phyloP scores from a whole-genome alignment of 2,888 invertebrate species.

The Cerastis rubricosa region DNA sequence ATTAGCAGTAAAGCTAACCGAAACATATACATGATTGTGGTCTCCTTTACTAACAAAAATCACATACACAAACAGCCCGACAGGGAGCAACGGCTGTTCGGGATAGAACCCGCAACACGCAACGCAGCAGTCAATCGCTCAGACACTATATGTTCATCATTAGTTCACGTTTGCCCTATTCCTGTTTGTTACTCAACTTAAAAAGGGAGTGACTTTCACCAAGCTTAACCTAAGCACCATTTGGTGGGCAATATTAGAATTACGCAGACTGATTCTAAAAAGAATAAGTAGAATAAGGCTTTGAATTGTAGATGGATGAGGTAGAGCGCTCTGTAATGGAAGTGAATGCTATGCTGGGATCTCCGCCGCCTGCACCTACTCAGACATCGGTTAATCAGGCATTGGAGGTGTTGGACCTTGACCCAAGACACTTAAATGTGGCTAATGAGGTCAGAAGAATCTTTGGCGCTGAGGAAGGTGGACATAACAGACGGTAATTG shows the following conservation, averaged over 20 bases:
- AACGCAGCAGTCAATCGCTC: too few relatives aligned
- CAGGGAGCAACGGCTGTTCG: too few relatives aligned
- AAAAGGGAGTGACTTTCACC: background rate
- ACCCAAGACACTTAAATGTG: slow-evolving; percentile 71
- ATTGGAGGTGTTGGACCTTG: slow-evolving; percentile 43
- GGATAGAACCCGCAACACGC: background rate
- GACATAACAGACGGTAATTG: slow-evolving; percentile 53
- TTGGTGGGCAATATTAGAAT: background rate
- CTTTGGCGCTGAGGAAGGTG: slow-evolving; percentile 71
- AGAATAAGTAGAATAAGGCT: background rate
- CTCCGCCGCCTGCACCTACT: slow-evolving; percentile 60
- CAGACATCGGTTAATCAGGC: background rate
- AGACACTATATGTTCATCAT: too few relatives aligned
- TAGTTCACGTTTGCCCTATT: too few relatives aligned
- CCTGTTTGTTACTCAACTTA: background rate
- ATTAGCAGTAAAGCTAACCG: too few relatives aligned
- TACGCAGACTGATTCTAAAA: background rate
- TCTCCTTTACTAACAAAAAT: background rate
- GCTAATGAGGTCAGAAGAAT: slow-evolving; percentile 70
- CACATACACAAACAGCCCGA: background rate
- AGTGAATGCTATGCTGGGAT: slow-evolving; percentile 78
- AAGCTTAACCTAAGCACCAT: too few relatives aligned
- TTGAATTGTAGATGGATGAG: slow-evolving; percentile 76
- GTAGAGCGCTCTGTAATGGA: slow-evolving; percentile 77
- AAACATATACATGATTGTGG: too few relatives aligned